Base-by-base conservation (phyloP, 1,140 invertebrate species). In the Neuroterus valhalla region DNA sequence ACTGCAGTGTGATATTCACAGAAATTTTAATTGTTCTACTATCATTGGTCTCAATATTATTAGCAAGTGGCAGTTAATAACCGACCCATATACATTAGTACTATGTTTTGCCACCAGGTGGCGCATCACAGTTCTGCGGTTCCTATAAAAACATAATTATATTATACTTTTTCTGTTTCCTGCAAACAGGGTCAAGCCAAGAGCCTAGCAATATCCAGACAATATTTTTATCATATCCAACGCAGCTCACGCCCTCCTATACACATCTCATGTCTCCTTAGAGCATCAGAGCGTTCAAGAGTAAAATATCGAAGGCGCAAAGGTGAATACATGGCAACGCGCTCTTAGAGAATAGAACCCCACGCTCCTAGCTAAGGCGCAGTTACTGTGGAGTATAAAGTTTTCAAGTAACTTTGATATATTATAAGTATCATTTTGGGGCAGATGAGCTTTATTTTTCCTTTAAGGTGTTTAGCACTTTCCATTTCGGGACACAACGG, bases 281-380 rank as follows among this genome's bases (percentile, higher is more conserved):
- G 38, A 78, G 82, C 83, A 79, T 87, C 85, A 83, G 81, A 85
- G 81, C 84, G 76, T 88, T 87, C 85, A 85, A 82, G 84, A 82
- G 81, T 86, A 84, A 87, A 88, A 86, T 86, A 86, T 87, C 84
- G 81, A 79, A 80, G 75, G 71, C 75, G 75, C 74, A 74, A 76
- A 69, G 79, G 78, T 87, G 86, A 86, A 87, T 87, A 85, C 84
- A 86, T 86, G 81, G 78, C 77, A 79, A 80, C 73, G 72, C 70
- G 76, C 62, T 81, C 71, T 77, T 68, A 62, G 67, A 78, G 78
- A 84, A 86, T 86, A 81, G 74, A 75, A 70, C 78, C 46, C 77
- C 71, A 62, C 68, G 46, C 75, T 72, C 71, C 71, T 66, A 72
- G 78, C 79, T 71, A 70, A 72, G 66, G 43, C 72, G 52, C 77